Percentiles rank a stretch among this genome's conserved stretches.
phyloP scores from a whole-genome alignment of 2,113 vertebrate species.

The Diphyllodes magnificus region DNA sequence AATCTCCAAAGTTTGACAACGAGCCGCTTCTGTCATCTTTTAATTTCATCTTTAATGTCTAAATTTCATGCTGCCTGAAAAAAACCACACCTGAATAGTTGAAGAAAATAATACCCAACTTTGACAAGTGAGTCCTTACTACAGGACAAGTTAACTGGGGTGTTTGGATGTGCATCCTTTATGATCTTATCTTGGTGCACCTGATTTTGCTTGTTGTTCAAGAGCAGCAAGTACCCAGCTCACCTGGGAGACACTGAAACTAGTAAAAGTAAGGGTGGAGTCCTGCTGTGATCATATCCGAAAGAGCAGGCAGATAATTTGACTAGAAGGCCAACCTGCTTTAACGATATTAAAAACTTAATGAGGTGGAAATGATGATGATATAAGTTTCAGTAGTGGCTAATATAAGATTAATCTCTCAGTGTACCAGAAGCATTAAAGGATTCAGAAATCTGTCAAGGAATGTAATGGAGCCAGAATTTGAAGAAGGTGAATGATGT shows the following conservation, averaged over 20 bases:
- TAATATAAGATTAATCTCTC: background rate
- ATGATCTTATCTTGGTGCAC: background rate
- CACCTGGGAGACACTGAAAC: background rate
- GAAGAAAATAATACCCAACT: background rate
- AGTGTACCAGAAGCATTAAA: background rate
- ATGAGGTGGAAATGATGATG: background rate
- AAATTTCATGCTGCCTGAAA: background rate
- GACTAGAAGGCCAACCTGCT: background rate
- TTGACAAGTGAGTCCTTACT: background rate
- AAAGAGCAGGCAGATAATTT: background rate
- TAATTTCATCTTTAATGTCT: background rate
- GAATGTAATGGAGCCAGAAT: background rate
- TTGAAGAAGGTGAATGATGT: background rate
- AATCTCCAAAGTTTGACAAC: background rate
- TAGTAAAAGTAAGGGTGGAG: conserved; percentile 34
- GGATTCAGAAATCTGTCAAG: background rate
- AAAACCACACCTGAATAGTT: accelerated
- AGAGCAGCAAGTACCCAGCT: background rate
- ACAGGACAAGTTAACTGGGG: background rate
- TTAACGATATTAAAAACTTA: background rate
- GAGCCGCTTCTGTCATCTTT: background rate
- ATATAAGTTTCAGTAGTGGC: background rate
- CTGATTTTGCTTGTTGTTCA: background rate
- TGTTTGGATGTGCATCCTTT: background rate
- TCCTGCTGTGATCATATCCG: background rate